Conservation (phyloP, 2,888 invertebrate species). For the Athripsodes cinereus region DNA sequence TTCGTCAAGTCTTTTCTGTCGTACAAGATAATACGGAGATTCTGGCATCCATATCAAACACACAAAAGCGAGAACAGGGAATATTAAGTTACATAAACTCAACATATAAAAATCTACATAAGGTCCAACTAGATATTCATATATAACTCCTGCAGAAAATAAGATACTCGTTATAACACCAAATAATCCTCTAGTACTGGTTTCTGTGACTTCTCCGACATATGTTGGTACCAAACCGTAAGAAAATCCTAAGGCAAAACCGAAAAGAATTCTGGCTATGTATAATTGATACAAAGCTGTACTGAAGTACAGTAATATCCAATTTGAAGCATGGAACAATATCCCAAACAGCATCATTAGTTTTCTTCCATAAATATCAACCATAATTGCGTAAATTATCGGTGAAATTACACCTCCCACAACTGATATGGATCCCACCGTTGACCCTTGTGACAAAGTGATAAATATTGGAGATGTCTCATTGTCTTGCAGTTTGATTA, state of each 20-base stretch:
- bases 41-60: slow-evolving; percentile 26
- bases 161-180: slow-evolving; percentile 12
- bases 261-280: slow-evolving; percentile 8
- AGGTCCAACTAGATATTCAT: slow-evolving; percentile 19
- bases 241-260: slow-evolving; percentile 11
- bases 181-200: slow-evolving; percentile 13
- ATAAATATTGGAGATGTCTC: slow-evolving; percentile 13
- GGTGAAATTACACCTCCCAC: slow-evolving; percentile 14
- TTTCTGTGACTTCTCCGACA: slow-evolving; percentile 22
- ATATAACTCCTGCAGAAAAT: slow-evolving; percentile 9
- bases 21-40: slow-evolving; percentile 25
- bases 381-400: slow-evolving; percentile 8
- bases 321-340: slow-evolving; percentile 2
- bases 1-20: slow-evolving; percentile 25
- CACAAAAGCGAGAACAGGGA: slow-evolving; percentile 21
- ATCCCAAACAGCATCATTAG: slow-evolving; percentile 13
- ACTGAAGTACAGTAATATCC: slow-evolving; percentile 13
- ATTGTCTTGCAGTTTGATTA: slow-evolving; percentile 8
- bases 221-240: slow-evolving; percentile 19
- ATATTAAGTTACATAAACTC: slow-evolving; percentile 4
- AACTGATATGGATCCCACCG: slow-evolving; percentile 7
- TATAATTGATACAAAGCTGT: slow-evolving; percentile 14
- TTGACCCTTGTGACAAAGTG: slow-evolving; percentile 8
- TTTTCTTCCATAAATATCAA: slow-evolving; percentile 14
- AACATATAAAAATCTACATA: slow-evolving; percentile 11